A percentile compares a stretch with the other conserved stretches of the same genome.
Conservation (phyloP, 2,113 vertebrate species). For the Xenopus borealis region DNA sequence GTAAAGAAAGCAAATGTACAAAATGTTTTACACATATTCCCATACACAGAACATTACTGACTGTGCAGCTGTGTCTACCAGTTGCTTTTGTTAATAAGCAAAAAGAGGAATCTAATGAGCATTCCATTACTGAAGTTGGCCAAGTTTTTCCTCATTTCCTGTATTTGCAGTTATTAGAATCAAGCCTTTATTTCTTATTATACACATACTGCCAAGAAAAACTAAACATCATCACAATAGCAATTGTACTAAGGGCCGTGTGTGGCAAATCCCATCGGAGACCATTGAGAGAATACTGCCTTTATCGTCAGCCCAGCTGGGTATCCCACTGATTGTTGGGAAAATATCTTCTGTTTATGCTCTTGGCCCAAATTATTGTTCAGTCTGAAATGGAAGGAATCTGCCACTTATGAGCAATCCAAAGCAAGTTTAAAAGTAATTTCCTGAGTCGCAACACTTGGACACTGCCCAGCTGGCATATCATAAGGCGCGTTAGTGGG, state of each 20-base stretch:
- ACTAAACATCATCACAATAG: not conserved
- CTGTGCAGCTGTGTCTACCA: not conserved
- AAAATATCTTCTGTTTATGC: too few species aligned
- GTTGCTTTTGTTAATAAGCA: conserved; percentile 10
- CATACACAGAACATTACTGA: not conserved
- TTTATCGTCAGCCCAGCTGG: too few species aligned
- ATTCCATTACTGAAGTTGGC: conserved; percentile 27
- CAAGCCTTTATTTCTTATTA: conserved; percentile 6
- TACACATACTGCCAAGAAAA: conserved; percentile 12
- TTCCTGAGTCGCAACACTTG: not conserved
- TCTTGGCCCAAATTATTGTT: too few species aligned
- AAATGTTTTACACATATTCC: not conserved
- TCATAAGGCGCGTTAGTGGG: not conserved
- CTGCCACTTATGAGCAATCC: not conserved
- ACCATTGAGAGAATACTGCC: too few species aligned
- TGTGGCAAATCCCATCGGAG: not conserved
- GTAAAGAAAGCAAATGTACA: conserved; percentile 17
- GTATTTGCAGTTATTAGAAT: conserved; percentile 20
- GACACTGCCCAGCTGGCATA: not conserved
- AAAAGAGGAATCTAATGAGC: conserved; percentile 20
- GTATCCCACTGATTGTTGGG: too few species aligned
- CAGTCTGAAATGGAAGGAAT: not conserved
- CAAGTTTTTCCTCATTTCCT: conserved; percentile 7
- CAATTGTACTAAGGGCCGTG: not conserved
- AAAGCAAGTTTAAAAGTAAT: not conserved